Evolutionary conservation across 2,888 invertebrate genomes (phyloP).

Genomic region (Fragum fragum): DNA sequence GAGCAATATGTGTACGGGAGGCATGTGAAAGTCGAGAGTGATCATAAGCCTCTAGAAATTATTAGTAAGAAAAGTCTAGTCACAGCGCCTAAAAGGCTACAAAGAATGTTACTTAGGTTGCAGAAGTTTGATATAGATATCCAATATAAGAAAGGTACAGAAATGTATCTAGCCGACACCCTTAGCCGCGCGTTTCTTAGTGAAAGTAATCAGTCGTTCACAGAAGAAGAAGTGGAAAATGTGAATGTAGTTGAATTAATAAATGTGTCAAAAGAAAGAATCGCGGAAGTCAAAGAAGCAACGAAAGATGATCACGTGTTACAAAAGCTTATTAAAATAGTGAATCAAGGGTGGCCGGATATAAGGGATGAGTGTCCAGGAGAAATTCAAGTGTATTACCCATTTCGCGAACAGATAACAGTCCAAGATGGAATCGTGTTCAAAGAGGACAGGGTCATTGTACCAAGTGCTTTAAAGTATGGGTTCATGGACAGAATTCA

Average conservation of each 20-base stretch:
- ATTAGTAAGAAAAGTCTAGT: no score
- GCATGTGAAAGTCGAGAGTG: no score
- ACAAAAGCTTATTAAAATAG: conserved; percentile 32
- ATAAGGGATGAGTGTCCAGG: conserved; percentile 5
- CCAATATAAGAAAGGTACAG: conserved; percentile 46
- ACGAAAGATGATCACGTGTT: conserved; percentile 45
- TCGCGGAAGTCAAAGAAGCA: conserved; percentile 26
- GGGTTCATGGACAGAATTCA: conserved; percentile 25
- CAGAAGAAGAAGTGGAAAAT: conserved; percentile 18
- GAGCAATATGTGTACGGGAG: neutral
- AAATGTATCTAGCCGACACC: conserved; percentile 56
- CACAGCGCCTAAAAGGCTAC: no score
- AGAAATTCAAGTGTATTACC: conserved; percentile 32
- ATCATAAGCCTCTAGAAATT: no score
- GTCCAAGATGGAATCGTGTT: conserved; percentile 54
- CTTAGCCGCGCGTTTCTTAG: no score
- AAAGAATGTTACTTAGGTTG: no score
- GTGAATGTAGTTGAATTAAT: conserved; percentile 34
- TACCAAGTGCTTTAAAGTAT: conserved; percentile 30
- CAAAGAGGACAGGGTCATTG: conserved; percentile 42
- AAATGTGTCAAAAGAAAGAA: conserved; percentile 33
- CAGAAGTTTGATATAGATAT: no score
- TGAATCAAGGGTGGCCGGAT: conserved; percentile 59
- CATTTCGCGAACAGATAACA: no score
- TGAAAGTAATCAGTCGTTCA: neutral